Evolutionary conservation across 2,888 invertebrate species (phyloP).

Genomic region (Spatulosminthurus flaviceps): DNA sequence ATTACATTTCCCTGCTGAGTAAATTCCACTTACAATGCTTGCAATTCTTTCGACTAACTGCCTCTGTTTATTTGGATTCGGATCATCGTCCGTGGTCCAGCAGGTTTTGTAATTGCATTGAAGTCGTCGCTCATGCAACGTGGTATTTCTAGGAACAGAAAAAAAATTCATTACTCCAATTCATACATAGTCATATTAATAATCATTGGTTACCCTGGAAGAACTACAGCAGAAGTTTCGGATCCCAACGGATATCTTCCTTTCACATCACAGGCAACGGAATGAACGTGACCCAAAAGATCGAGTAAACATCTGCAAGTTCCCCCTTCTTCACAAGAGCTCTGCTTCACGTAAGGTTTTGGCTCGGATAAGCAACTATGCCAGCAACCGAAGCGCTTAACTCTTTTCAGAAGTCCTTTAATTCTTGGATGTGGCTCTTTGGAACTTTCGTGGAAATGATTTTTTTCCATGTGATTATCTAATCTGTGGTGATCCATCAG

Average conservation of each 20-base stretch:
- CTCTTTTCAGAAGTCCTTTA: slow-evolving; percentile 45
- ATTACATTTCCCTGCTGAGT: slow-evolving; percentile 26
- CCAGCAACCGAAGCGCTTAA: slow-evolving; percentile 57
- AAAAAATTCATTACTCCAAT: background rate
- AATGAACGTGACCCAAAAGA: slow-evolving; percentile 25
- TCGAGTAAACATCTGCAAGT: slow-evolving; percentile 18
- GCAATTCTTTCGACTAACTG: slow-evolving; percentile 5
- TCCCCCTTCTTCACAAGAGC: slow-evolving; percentile 27
- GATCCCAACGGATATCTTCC: background rate
- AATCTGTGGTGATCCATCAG: background rate
- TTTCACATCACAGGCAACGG: slow-evolving; percentile 9
- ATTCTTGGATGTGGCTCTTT: slow-evolving; percentile 43
- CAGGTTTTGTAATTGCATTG: slow-evolving; percentile 41
- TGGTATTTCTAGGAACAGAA: background rate
- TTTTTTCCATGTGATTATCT: background rate
- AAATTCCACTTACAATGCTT: slow-evolving; percentile 6
- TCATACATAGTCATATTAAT: background rate
- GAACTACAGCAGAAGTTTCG: too few relatives aligned
- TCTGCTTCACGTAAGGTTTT: slow-evolving; percentile 9
- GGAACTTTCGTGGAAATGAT: background rate
- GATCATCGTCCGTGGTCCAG: slow-evolving; percentile 25
- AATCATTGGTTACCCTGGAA: background rate
- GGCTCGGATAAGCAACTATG: slow-evolving; percentile 48
- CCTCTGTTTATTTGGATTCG: background rate
- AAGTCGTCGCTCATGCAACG: background rate